phyloP scores from a whole-genome alignment of 2,888 invertebrate species.

The Pyrrhosoma nymphula region DNA sequence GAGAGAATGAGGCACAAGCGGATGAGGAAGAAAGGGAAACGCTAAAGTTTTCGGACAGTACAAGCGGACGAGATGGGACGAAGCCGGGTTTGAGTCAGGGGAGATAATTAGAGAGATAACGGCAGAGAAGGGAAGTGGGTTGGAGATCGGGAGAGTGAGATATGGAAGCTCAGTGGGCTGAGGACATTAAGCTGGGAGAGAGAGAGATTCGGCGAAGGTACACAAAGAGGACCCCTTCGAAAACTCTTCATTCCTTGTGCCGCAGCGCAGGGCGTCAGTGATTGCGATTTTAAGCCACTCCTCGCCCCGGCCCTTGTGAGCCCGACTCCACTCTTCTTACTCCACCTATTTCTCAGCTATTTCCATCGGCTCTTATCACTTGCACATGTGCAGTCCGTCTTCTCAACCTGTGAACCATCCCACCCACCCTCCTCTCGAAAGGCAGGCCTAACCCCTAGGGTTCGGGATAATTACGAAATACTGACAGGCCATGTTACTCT shows the following conservation, averaged over 20 bases:
- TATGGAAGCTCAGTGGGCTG: slow-evolving; percentile 19
- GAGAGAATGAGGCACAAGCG: not conserved
- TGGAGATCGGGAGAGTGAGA: not conserved
- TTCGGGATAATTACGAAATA: not conserved
- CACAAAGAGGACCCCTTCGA: not conserved
- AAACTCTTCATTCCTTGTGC: not conserved
- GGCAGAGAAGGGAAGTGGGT: not conserved
- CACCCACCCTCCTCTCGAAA: too few relatives aligned
- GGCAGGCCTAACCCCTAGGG: too few relatives aligned
- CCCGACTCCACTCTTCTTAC: not conserved
- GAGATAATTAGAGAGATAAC: slow-evolving; percentile 45
- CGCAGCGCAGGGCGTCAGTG: not conserved
- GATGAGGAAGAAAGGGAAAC: not conserved
- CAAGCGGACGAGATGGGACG: not conserved
- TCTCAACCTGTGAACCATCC: too few relatives aligned
- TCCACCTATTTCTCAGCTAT: not conserved
- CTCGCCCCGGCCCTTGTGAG: not conserved
- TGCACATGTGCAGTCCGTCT: not conserved
- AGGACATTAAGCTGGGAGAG: slow-evolving; percentile 52
- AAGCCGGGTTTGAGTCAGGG: not conserved
- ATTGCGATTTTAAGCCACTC: slow-evolving; percentile 46
- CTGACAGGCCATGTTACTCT: not conserved
- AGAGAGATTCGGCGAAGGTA: slow-evolving; percentile 51
- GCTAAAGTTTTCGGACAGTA: not conserved
- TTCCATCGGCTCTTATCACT: slow-evolving; percentile 28